Evolutionary conservation across 2,797 vertebrate genomes (phyloP), one percentile per base, ranked within the genome.

Genomic region (Urocyon cinereoargenteus): DNA sequence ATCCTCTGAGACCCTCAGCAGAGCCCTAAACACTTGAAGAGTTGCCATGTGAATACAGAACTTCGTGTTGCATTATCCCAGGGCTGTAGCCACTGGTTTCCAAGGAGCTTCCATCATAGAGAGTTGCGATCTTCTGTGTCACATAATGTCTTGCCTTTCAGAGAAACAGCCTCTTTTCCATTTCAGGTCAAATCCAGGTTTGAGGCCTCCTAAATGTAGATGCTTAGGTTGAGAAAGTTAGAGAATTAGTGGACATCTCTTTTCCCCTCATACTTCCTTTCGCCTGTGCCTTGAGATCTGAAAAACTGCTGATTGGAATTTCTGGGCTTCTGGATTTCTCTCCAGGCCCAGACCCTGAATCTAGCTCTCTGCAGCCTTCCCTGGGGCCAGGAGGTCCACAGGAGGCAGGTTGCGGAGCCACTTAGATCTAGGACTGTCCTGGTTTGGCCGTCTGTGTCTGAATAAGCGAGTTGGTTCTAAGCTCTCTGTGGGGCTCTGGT

Each of bases 11-110:
- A 13, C 19, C 68, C 34, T 40, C 15, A 1, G 24, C 36, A 79
- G 62, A 6, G 6, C 68, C 81, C 45, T 24, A 2, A 13, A 3
- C 4, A 3, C 7, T 4, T 21, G 49, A 70, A 57, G 5, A 75
- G 8, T 2, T 28, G 62, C 40, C 4, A 4, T 1, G 0, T 31
- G 84, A 57, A 21, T 13, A 49, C 9, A 0, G 22, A n/a, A 22
- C 70, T 5, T 6, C n/a, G 26, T 0, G 6, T 66, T 18, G 5
- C 2, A 0, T 14, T 75, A 13, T 57, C 10, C 24, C 9, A 28
- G 51, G 72, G 26, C 49, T 8, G 15, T 0, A 0, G 57, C 1
- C 40, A 4, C 21, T 34, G 18, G 49, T 62, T 79, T 53, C 34
- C 22, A 72, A 59, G 53, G 21, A 34, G 51, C 36, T 57, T n/a